A percentile compares a stretch with the other conserved stretches of the same genome.
Evolutionary conservation across 1,140 invertebrate genomes (phyloP).

Genomic region (Neodiprion virginianus): DNA sequence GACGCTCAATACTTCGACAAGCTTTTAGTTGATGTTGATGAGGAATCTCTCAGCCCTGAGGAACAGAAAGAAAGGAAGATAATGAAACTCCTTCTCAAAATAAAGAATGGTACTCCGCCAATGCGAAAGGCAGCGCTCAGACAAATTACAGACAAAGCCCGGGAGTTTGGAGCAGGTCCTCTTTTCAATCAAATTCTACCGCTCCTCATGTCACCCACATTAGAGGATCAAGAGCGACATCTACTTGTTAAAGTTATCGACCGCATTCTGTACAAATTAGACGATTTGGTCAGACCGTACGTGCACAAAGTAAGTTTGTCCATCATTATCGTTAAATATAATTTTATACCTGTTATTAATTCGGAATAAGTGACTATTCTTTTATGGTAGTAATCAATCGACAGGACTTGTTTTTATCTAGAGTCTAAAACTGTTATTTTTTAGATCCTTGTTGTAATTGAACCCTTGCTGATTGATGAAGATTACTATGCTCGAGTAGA

Average conservation of each 20-base stretch:
- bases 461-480: constrained; percentile 98
- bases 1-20: constrained; percentile 99
- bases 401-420: constrained; percentile 6
- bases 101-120: constrained; percentile 99
- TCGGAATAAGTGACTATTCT: not conserved
- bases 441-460: constrained; percentile 96
- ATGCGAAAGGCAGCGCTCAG: constrained; percentile 98
- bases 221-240: constrained; percentile 99
- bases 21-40: constrained; percentile 96
- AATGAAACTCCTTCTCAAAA: constrained; percentile 98
- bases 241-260: constrained; percentile 99
- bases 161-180: constrained; percentile 98
- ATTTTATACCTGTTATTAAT: too few species aligned
- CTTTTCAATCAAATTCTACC: constrained; percentile 99
- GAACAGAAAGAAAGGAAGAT: constrained; percentile 99
- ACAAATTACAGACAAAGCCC: constrained; percentile 98
- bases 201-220: constrained; percentile 97
- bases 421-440: constrained; percentile 36
- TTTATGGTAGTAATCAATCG: constrained; percentile 4
- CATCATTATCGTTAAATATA: constrained; percentile 8
- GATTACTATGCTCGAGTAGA: constrained; percentile 99
- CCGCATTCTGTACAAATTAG: constrained; percentile 97
- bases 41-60: constrained; percentile 93
- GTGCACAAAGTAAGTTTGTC: constrained; percentile 87
- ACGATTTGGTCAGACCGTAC: constrained; percentile 98